Evolutionary conservation across 2,888 invertebrate genomes (phyloP), one percentile per base, ranked within the genome.

Genomic region (Epsilonema sp.): DNA sequence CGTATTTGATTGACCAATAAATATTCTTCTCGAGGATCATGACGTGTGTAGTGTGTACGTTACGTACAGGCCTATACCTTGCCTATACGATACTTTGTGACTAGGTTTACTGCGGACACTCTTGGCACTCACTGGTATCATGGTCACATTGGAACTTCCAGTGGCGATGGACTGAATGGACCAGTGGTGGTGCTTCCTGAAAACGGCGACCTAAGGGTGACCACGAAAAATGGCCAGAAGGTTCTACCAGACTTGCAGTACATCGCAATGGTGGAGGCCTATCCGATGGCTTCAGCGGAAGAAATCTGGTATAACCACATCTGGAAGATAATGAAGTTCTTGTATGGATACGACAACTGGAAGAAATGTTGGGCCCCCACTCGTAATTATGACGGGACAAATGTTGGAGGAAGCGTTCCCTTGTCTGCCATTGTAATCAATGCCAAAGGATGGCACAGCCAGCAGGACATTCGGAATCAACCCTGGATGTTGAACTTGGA

Each of bases 291-390:
- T 31, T 39, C 51, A 3, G 49, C 54, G 3, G 53, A 52, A 21
- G 56, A 59, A 36, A 48, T 53, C 3, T 56, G 57, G 56, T 48
- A 53, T 51, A 50, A 52, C 41, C 49, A 56, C 49, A 52, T 54
- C 38, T 56, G 58, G 26, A 54, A 55, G 42, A 57, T 55, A 3
- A 55, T 58, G 57, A 60, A 60, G 49, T 60, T 60, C 59, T 54
- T 61, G 50, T 55, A 56, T 39, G 58, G 59, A 38, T n/a, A n/a
- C n/a, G 60, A 61, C 42, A 49, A 55, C 31, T 49, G 51, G 36
- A 45, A 52, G 2, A 47, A 56, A 45, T 60, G 60, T 46, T 60
- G 59, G 59, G 52, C 55, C 37, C 58, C 59, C 21, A 57, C 56
- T 3, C 51, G 59, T 31, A 56, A 54, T n/a, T 49, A 51, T 23